Base-by-base conservation (phyloP, 1,140 invertebrate genomes). In the Drosophila suzukii region DNA sequence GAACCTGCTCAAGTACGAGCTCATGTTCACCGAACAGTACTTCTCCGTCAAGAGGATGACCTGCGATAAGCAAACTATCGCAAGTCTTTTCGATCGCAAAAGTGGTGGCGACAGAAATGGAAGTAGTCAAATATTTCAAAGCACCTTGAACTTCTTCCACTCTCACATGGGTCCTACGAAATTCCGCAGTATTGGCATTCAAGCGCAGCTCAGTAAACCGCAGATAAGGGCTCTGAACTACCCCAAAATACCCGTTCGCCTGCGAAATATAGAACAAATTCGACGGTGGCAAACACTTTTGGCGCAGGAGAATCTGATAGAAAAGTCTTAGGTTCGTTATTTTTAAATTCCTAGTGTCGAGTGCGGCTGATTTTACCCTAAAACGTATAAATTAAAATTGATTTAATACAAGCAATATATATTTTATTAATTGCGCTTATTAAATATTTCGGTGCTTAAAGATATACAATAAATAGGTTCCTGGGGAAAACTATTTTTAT, bases 1-100 rank as follows among this genome's bases (percentile, higher is more conserved):
- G n/a, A 63, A 67, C 30, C 44, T 75, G 12, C 20, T 75, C 13
- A 84, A 81, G 30, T 84, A 81, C 44, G 66, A 74, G 12, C 39
- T 81, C 4, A 51, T 65, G 4, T 67, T 72, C 32, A 73, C 58
- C 0, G 49, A 71, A 0, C 50, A 66, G n/a, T 72, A 61, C 27
- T 41, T 84, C 1, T 51, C 76, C 4, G 24, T 65, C 7, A 57
- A 50, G 17, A 46, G 50, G 6, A n/a, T 83, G 15, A 46, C 70
- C 2, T 12, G 27, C 2, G 50, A 78, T 20, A 39, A 20, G 6
- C 15, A 39, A 1, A 50, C 57, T 6, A 55, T 81, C 4, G 39
- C 38, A 8, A 34, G 47, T 30, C 32, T 84, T 12, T 20, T 78
- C 2, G 17, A 56, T 10, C 12, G 12, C 6, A 34, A 3, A n/a